phyloP scores from a whole-genome alignment of 2,113 vertebrate genomes.

The Amphiprion percula region DNA sequence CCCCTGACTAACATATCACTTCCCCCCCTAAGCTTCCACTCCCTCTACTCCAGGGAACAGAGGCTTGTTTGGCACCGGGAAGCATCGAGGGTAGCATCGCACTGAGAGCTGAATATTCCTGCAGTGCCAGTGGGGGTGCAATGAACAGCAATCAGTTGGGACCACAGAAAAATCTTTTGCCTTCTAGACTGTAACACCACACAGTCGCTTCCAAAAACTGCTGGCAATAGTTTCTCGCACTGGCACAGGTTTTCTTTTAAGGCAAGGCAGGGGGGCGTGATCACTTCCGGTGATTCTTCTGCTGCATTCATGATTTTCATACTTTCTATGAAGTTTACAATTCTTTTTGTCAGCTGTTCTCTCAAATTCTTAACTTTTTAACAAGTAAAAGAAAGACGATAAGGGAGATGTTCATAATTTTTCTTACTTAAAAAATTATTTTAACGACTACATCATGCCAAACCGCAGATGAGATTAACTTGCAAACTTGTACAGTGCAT shows the following conservation, averaged over 20 bases:
- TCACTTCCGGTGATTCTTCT: not conserved
- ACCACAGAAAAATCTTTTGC: slow-evolving; percentile 23
- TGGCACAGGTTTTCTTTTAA: not conserved
- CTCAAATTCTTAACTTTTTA: not conserved
- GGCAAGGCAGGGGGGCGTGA: not conserved
- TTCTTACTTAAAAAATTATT: too few species aligned
- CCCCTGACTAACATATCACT: slow-evolving; percentile 2
- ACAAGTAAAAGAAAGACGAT: not conserved
- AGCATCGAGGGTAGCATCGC: not conserved
- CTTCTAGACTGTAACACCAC: slow-evolving; percentile 15
- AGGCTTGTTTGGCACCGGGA: slow-evolving; percentile 27
- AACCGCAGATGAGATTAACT: too few species aligned
- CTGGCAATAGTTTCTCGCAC: not conserved
- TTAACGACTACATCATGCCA: too few species aligned
- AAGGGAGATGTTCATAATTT: too few species aligned
- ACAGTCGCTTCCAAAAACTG: slow-evolving; percentile 16
- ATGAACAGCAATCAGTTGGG: slow-evolving; percentile 11
- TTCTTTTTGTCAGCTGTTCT: not conserved
- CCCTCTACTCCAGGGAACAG: not conserved
- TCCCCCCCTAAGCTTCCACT: not conserved
- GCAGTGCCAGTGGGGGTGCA: slow-evolving; percentile 2
- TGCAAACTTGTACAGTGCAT: too few species aligned
- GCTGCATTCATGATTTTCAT: not conserved
- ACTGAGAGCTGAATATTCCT: slow-evolving; percentile 22
- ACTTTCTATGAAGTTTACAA: not conserved